Base-by-base conservation (phyloP, 2,888 invertebrate genomes). In the Hylaea fasciaria region DNA sequence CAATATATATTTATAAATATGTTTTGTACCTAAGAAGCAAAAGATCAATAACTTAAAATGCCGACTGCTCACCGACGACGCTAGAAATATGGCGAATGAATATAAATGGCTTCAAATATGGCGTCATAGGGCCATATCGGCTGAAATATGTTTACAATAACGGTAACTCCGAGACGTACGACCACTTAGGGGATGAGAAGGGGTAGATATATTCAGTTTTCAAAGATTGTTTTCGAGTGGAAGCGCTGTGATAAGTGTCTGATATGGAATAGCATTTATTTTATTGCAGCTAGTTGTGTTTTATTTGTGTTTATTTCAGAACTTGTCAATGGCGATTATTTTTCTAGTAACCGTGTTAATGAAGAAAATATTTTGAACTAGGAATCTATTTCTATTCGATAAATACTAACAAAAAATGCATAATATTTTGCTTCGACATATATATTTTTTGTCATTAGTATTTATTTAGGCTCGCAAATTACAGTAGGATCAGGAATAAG, bases 81-180 rank as follows among this genome's bases (percentile, higher is more conserved):
- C 64, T 40, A 61, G 71, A 74, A 73, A 71, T 76, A 80, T 77
- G 74, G 77, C 71, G 78, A 78, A 72, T 72, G 85, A 85, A 86
- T 86, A 85, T 80, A 79, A 85, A 85, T 80, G 79, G 68, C 67
- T 71, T 69, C 67, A 73, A 76, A 81, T 81, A 81, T 76, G 75
- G 75, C 81, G 73, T 65, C 72, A 73, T 61, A 64, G 45, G 66
- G 76, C 69, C 61, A 67, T 74, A 69, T 70, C 69, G 66, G 66
- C 71, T 77, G 73, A 80, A 77, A 80, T 80, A 81, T 79, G 72
- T 66, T 72, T 70, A 72, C 73, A 73, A 74, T 73, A 74, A 70
- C 65, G 65, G 56, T 64, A 57, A 61, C 61, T 68, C 65, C 32
- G 52, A 69, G 70, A 73, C 70, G 66, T 73, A 74, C 65, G 53